Conservation (phyloP, 2,888 invertebrate species). For the Augiades crinisus region DNA sequence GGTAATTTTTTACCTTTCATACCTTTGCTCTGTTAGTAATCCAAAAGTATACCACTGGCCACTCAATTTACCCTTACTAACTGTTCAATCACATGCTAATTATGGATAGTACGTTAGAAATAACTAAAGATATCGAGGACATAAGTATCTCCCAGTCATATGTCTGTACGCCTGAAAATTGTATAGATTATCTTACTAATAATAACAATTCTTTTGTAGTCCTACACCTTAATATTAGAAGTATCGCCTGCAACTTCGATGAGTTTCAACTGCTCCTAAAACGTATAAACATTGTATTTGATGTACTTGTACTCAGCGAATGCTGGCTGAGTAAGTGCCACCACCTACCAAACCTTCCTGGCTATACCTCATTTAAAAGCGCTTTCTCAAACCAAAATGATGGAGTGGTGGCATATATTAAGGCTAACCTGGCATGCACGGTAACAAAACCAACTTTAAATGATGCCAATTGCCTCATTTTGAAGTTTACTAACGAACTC, state of each 20-base stretch:
- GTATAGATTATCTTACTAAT: neutral
- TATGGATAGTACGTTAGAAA: conserved; percentile 9
- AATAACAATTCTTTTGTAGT: neutral
- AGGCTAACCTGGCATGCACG: neutral
- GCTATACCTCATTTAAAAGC: neutral
- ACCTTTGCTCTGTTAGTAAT: too few species aligned
- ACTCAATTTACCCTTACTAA: too few species aligned
- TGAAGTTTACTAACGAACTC: neutral
- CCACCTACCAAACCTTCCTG: neutral
- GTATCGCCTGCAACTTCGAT: conserved; percentile 2
- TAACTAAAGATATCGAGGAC: neutral
- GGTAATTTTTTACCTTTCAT: too few species aligned
- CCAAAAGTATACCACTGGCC: too few species aligned
- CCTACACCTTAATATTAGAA: conserved; percentile 4
- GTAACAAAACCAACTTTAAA: neutral
- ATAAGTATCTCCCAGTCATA: neutral
- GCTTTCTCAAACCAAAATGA: conserved; percentile 4
- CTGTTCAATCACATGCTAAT: too few species aligned
- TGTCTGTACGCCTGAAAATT: neutral
- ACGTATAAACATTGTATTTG: neutral
- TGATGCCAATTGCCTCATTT: neutral
- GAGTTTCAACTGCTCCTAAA: neutral
- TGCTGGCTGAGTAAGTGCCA: conserved; percentile 9
- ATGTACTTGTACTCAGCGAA: neutral
- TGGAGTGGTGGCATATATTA: conserved; percentile 7